Percentiles rank a stretch among this genome's conserved stretches.
phyloP scores from a whole-genome alignment of 2,888 invertebrate species.

The Lottia gigantea region DNA sequence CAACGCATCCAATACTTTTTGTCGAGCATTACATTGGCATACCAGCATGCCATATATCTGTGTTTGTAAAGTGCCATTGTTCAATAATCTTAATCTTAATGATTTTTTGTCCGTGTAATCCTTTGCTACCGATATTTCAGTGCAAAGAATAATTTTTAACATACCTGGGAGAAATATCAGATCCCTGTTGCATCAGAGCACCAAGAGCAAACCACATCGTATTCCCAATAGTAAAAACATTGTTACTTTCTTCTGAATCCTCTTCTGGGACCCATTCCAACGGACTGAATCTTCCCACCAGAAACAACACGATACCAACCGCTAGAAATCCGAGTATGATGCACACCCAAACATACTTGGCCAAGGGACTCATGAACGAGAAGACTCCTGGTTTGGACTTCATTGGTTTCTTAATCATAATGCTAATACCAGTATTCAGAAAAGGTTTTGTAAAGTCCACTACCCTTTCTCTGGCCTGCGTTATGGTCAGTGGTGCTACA shows the following conservation, averaged over 20 bases:
- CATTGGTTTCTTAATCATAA: conserved; percentile 93
- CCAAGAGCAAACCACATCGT: conserved; percentile 97
- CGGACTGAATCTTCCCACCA: conserved; percentile 96
- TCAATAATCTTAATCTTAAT: no score
- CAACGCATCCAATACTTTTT: no score
- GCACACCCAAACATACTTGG: conserved; percentile 91
- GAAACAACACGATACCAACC: conserved; percentile 95
- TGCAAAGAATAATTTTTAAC: conserved; percentile 33
- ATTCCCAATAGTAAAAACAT: conserved; percentile 87
- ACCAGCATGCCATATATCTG: no score
- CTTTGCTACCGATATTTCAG: no score
- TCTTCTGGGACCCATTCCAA: conserved; percentile 86
- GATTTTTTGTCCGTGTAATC: no score
- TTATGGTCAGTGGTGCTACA: conserved; percentile 93
- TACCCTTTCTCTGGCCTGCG: conserved; percentile 89
- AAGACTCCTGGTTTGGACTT: conserved; percentile 95
- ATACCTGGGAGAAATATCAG: conserved; percentile 94
- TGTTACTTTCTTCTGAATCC: conserved; percentile 41
- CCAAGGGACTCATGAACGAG: conserved; percentile 96
- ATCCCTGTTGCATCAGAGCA: conserved; percentile 98
- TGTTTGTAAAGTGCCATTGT: no score
- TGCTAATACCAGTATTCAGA: conserved; percentile 94
- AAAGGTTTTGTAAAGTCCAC: conserved; percentile 98
- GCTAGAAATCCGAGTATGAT: conserved; percentile 89
- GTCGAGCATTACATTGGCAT: no score